phyloP scores from a whole-genome alignment of 2,797 vertebrate genomes.

The Coreius guichenoti region DNA sequence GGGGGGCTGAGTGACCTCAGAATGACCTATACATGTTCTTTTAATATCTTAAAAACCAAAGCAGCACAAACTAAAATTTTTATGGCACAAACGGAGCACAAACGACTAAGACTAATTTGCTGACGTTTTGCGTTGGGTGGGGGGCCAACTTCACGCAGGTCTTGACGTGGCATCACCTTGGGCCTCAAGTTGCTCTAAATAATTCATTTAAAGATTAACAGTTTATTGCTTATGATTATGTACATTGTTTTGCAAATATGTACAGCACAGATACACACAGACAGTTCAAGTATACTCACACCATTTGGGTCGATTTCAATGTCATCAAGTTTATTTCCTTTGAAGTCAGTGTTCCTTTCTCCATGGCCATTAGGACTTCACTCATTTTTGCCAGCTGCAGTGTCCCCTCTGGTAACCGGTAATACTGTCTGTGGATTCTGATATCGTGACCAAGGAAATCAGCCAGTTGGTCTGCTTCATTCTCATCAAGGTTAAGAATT shows the following conservation, averaged over 20 bases:
- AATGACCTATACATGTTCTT: too few species aligned
- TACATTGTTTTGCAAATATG: not conserved
- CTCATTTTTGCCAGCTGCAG: not conserved
- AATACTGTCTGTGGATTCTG: not conserved
- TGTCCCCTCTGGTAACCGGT: not conserved
- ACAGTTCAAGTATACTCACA: not conserved
- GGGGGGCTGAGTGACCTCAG: not conserved
- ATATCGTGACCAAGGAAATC: not conserved
- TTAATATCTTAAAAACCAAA: not conserved
- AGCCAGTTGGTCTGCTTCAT: conserved; percentile 7
- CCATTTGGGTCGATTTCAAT: conserved; percentile 1
- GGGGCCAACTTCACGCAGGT: too few species aligned
- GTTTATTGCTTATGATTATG: not conserved
- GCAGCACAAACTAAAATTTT: not conserved
- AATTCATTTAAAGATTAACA: not conserved
- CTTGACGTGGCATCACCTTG: not conserved
- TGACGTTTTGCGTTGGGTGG: too few species aligned
- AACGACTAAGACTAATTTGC: not conserved
- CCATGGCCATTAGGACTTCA: not conserved
- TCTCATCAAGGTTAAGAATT: conserved; percentile 4
- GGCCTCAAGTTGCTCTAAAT: not conserved
- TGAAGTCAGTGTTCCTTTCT: not conserved
- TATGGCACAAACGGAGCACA: not conserved
- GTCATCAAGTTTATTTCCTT: conserved; percentile 13
- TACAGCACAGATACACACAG: not conserved